phyloP scores from a whole-genome alignment of 2,113 vertebrate species.

The Loxodonta africana region DNA sequence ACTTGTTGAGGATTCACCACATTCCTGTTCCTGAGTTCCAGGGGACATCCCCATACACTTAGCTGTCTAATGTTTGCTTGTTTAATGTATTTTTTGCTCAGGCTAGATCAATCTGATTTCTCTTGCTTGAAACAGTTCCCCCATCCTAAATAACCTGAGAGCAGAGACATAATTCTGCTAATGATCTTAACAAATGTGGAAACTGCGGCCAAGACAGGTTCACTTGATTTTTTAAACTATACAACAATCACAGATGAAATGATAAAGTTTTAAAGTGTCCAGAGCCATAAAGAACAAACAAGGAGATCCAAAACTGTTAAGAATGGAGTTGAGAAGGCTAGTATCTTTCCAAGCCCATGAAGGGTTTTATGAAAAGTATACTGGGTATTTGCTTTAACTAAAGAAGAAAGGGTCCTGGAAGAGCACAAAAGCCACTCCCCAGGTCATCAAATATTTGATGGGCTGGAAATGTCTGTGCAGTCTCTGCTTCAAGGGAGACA shows the following conservation, averaged over 20 bases:
- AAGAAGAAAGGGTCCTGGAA: constrained; percentile 15
- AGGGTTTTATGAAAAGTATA: neutral
- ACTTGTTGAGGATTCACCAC: neutral
- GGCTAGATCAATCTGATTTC: neutral
- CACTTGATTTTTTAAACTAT: neutral
- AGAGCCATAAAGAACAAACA: neutral
- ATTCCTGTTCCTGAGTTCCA: neutral
- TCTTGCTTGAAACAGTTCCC: neutral
- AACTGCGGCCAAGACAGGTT: neutral
- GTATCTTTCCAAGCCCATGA: neutral
- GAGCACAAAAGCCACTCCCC: neutral
- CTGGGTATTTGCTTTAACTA: neutral
- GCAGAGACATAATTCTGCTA: neutral
- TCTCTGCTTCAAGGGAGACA: constrained; percentile 3
- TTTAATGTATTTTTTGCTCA: neutral
- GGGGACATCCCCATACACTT: neutral
- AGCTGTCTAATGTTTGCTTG: neutral
- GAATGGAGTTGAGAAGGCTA: neutral
- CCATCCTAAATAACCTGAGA: neutral
- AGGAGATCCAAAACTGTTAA: neutral
- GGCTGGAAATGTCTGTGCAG: neutral
- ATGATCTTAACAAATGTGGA: constrained; percentile 16
- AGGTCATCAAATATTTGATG: neutral
- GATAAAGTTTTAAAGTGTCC: neutral
- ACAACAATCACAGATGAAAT: neutral